Evolutionary conservation across 2,888 invertebrate species (phyloP), one percentile per base, ranked within the genome.

Genomic region (Platynereis dumerilii): DNA sequence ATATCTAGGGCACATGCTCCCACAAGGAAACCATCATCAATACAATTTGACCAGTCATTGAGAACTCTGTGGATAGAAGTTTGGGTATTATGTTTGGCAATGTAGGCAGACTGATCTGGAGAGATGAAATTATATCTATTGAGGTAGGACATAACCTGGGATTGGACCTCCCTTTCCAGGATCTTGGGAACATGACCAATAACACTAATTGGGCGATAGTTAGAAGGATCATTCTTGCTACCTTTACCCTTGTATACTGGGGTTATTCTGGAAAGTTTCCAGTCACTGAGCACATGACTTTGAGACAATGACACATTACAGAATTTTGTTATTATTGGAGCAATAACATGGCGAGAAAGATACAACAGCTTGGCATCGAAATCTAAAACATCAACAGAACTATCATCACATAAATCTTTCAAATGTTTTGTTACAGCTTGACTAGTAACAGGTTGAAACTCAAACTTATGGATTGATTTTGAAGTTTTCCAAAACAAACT

Each of bases 1-100:
- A 55, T 24, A 55, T 55, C 55, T 5, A 27, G 55, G 24, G 17
- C n/a, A 27, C 55, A 55, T 55, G 48, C n/a, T 5, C 48, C 48
- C 3, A 48, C 17, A 48, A n/a, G 22, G 7, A 20, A 7, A n/a
- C 48, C 48, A 20, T 48, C 48, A 48, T 48, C 22, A 20, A 48
- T 20, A 20, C 20, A n/a, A 5, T 5, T 22, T 10, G 7, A n/a
- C 48, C 48, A 48, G 48, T 48, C 48, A 48, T 48, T 22, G 17
- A 48, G n/a, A n/a, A 48, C 22, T 20, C 48, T n/a, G 22, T 48
- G 48, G 7, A 48, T 5, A 22, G 20, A 48, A 20, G 48, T 20
- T 22, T 48, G 48, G 7, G 48, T 48, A n/a, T n/a, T 20, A 48
- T 48, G 48, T 7, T 48, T 48, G 7, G 5, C 17, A 48, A 48